Evolutionary conservation across 1,140 invertebrate species (phyloP), one percentile per base, ranked within the genome.

Genomic region (Rhynchophorus ferrugineus): DNA sequence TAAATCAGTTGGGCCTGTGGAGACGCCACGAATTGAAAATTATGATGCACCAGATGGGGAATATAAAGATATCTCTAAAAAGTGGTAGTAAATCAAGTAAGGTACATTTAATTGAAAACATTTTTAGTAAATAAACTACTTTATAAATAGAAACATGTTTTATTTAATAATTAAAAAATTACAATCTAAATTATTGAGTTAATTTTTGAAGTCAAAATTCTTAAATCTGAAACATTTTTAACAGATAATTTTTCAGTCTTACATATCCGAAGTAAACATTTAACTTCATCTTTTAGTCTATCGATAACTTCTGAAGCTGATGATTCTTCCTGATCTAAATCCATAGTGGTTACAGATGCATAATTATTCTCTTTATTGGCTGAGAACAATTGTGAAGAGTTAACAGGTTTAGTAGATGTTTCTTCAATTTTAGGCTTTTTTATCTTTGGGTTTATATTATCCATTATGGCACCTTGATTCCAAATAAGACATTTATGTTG

Each of bases 21-120:
- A 78, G 20, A 93, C 89, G 7, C 87, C 89, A 19, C 77, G 89
- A 0, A 87, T 91, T 43, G 73, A 83, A 60, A 74, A 81, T 55
- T 95, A 91, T 67, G 73, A 78, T 1, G 74, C 75, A 48, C 84
- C 85, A 0, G 90, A 95, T 73, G 91, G 91, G 16, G 87, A 91
- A 62, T 92, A 91, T 63, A 67, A 78, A n/a, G 84, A 92, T 64
- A 73, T 85, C 16, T 82, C 87, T 0, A 86, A 80, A 70, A 87
- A 87, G 66, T 94, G 84, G 85, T 76, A 82, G 41, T 73, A 51
- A 52, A 35, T 11, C 13, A 18, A 16, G 2, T 16, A n/a, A 16
- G n/a, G 1, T 37, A 16, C 14, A 37, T 13, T 37, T 16, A 16
- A 16, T 33, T 6, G 11, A 6, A 33, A 33, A 33, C 24, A 33